Conservation (phyloP, 2,113 vertebrate genomes). For the Apeltes quadracus region DNA sequence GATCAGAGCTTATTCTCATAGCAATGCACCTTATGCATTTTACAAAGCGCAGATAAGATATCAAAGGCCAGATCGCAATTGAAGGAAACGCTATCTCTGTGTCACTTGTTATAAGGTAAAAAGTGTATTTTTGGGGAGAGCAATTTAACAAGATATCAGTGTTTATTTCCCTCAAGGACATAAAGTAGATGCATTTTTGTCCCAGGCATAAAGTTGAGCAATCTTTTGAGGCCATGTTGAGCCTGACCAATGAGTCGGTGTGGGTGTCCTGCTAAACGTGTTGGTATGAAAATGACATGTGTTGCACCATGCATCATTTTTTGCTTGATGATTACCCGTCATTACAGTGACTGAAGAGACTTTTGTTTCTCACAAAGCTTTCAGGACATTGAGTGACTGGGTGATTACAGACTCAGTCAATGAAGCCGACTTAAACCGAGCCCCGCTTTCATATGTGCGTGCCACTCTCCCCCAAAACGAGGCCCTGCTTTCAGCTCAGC, state of each 20-base stretch:
- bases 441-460: no score
- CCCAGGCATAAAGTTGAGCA: neutral
- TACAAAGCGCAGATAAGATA: constrained; percentile 17
- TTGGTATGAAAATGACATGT: neutral
- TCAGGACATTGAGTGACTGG: neutral
- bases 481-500: neutral
- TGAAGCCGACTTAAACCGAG: neutral
- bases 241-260: neutral
- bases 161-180: neutral
- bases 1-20: constrained; percentile 32
- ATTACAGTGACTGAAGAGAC: neutral
- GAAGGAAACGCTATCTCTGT: neutral
- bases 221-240: neutral
- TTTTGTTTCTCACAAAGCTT: no score
- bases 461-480: neutral
- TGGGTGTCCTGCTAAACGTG: neutral
- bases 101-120: neutral
- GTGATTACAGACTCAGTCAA: neutral
- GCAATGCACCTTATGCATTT: neutral
- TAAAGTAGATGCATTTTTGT: neutral
- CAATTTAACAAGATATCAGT: neutral
- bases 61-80: constrained; percentile 11
- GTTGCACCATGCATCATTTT: no score
- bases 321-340: neutral
- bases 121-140: neutral